A percentile compares a stretch with the other conserved stretches of the same genome.
Conservation (phyloP, 2,113 vertebrate genomes). For the Leucopsar rothschildi region DNA sequence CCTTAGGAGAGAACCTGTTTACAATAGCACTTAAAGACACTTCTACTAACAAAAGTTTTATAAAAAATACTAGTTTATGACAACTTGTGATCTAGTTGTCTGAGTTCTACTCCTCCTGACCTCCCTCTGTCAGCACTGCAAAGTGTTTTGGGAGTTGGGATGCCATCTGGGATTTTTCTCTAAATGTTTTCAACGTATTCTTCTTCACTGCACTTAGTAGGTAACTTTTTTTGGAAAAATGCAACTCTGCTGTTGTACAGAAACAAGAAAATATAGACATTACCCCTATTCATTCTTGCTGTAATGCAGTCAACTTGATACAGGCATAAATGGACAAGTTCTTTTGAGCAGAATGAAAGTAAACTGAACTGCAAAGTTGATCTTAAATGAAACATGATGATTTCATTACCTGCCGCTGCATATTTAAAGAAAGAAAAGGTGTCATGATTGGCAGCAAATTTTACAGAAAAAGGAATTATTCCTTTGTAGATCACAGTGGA, state of each 20-base stretch:
- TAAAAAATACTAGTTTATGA: background rate
- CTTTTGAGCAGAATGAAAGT: background rate
- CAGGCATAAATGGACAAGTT: background rate
- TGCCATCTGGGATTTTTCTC: background rate
- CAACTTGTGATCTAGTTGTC: background rate
- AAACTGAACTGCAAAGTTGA: background rate
- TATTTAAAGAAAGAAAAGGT: background rate
- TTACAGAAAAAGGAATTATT: background rate
- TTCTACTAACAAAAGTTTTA: background rate
- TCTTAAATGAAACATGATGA: background rate
- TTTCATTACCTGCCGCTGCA: background rate
- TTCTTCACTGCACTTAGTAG: background rate
- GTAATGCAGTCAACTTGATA: background rate
- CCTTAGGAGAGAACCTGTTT: background rate
- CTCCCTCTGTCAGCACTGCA: background rate
- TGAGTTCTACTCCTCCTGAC: background rate
- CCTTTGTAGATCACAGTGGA: conserved; percentile 61
- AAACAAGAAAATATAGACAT: background rate
- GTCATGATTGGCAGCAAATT: background rate
- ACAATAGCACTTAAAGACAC: background rate
- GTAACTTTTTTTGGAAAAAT: background rate
- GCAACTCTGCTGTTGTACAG: background rate
- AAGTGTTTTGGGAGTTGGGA: background rate
- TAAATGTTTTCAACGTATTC: background rate
- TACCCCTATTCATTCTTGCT: background rate